phyloP scores from a whole-genome alignment of 64 coral and sea anemone species.

The Hydrozoanthus tunicans region DNA sequence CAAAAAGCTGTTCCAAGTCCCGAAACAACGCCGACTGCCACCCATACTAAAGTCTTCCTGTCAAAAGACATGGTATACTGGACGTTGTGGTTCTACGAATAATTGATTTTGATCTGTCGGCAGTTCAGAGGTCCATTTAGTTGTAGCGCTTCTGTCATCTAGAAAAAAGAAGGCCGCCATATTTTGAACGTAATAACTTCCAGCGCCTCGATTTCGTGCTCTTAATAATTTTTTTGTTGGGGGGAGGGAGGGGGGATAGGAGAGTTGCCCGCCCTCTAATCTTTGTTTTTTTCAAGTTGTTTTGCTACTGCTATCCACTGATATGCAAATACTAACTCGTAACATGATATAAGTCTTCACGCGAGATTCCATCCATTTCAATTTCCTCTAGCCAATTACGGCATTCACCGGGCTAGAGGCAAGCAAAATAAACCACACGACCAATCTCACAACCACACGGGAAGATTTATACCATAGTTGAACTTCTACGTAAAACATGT shows the following conservation, averaged over 20 bases:
- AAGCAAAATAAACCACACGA: too few species aligned
- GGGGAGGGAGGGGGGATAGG: background rate
- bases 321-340: too few species aligned
- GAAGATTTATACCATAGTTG: too few species aligned
- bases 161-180: conserved; percentile 54
- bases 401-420: too few species aligned
- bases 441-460: too few species aligned
- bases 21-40: conserved; percentile 70
- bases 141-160: background rate
- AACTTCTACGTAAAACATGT: too few species aligned
- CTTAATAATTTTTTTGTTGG: background rate
- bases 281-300: too few species aligned
- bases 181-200: conserved; percentile 49
- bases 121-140: conserved; percentile 24
- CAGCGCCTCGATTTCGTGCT: conserved; percentile 22
- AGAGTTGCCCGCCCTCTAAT: too few species aligned
- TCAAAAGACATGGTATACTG: conserved; percentile 71
- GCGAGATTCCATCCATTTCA: too few species aligned
- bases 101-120: conserved; percentile 11
- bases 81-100: background rate
- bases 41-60: conserved; percentile 62
- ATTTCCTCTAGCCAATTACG: too few species aligned
- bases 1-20: conserved; percentile 71
- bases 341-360: too few species aligned
- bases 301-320: too few species aligned